Evolutionary conservation across 2,797 vertebrate genomes (phyloP).

Genomic region (Cyclura pinguis): DNA sequence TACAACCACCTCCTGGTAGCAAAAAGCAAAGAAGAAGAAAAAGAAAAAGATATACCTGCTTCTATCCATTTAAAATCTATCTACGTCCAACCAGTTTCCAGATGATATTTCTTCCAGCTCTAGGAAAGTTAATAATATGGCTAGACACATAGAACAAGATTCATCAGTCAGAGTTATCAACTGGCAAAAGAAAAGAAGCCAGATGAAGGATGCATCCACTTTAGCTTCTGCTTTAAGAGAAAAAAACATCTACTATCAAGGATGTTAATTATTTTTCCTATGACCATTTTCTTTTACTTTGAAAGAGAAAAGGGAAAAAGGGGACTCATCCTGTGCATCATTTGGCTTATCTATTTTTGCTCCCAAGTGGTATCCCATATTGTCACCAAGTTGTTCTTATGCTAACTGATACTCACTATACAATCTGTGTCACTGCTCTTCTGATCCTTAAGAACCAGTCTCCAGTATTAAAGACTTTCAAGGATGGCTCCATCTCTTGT

Average conservation of each 20-base stretch:
- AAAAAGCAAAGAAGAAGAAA: neutral
- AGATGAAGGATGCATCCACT: constrained; percentile 57
- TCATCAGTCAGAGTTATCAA: constrained; percentile 14
- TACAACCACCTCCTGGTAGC: neutral
- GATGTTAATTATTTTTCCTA: constrained; percentile 59
- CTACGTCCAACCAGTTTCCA: constrained; percentile 33
- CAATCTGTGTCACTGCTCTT: neutral
- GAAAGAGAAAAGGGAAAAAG: neutral
- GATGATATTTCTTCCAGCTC: constrained; percentile 28
- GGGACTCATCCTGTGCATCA: neutral
- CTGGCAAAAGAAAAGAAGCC: constrained; percentile 56
- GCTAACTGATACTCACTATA: neutral
- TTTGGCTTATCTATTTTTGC: neutral
- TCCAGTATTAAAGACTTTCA: neutral
- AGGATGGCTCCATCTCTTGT: neutral
- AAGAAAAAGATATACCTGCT: neutral
- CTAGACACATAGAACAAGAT: constrained; percentile 43
- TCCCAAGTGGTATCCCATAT: neutral
- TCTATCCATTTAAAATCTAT: constrained; percentile 22
- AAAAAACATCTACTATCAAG: constrained; percentile 48
- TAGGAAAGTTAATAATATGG: constrained; percentile 46
- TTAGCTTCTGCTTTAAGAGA: constrained; percentile 51
- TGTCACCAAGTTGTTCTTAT: neutral
- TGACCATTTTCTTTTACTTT: constrained; percentile 34
- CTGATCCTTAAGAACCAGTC: neutral